phyloP scores from a whole-genome alignment of 1,140 invertebrate genomes.

The Drosophila sechellia region DNA sequence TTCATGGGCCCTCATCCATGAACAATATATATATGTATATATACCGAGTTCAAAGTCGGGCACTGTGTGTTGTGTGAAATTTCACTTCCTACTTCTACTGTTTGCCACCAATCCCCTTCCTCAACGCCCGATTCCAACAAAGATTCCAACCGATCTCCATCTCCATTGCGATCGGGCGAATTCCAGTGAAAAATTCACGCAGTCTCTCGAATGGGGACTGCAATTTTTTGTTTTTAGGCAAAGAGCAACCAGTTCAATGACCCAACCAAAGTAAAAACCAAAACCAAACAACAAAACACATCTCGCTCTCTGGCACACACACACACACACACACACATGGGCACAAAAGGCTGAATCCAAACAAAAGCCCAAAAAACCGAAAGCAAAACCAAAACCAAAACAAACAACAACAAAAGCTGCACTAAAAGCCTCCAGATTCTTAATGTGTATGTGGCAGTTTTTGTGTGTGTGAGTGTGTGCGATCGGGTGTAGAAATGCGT shows the following conservation, averaged over 20 bases:
- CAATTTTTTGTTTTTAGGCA: conserved; percentile 80
- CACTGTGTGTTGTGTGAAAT: conserved; percentile 5
- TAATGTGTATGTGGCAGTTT: conserved; percentile 5
- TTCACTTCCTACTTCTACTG: conserved; percentile 21
- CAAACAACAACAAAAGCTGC: conserved; percentile 42
- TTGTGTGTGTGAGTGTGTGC: neutral
- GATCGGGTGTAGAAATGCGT: conserved; percentile 21
- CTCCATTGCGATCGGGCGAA: conserved; percentile 27
- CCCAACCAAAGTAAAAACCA: conserved; percentile 42
- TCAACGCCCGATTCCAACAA: neutral
- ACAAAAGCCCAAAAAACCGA: conserved; percentile 59
- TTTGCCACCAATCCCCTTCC: neutral
- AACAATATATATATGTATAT: neutral
- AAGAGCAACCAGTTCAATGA: conserved; percentile 69
- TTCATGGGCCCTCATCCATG: too few relatives aligned
- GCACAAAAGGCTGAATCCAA: conserved; percentile 47
- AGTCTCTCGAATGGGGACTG: conserved; percentile 58
- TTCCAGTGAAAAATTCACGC: conserved; percentile 66
- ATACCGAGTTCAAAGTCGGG: neutral
- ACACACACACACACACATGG: neutral
- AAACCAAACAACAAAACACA: conserved; percentile 46
- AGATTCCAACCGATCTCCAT: neutral
- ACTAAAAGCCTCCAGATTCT: conserved; percentile 58
- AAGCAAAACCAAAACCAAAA: conserved; percentile 66
- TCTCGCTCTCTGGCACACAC: neutral